Conservation (phyloP, 1,140 invertebrate species). For the Mercenaria mercenaria region DNA sequence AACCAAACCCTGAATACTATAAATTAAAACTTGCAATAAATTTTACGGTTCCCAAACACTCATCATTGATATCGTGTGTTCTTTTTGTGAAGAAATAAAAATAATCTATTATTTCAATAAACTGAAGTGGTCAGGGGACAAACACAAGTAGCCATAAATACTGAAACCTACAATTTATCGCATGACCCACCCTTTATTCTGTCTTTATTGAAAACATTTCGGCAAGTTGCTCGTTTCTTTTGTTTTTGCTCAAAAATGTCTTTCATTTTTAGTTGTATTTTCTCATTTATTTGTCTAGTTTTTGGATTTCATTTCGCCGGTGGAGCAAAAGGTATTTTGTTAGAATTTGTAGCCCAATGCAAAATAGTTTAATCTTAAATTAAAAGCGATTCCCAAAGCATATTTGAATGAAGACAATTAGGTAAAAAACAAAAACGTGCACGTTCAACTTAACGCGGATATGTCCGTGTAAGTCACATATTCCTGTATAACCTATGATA, state of each 20-base stretch:
- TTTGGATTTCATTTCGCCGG: neutral
- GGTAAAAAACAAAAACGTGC: no score
- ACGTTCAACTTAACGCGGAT: no score
- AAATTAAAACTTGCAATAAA: neutral
- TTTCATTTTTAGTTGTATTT: neutral
- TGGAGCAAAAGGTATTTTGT: conserved; percentile 17
- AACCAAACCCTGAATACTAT: neutral
- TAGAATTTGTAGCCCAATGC: no score
- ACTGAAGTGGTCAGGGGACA: neutral
- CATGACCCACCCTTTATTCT: neutral
- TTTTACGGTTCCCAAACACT: neutral
- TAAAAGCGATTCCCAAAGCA: no score
- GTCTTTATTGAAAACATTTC: neutral
- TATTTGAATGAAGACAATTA: no score
- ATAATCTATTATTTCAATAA: conserved; percentile 25
- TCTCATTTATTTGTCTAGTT: neutral
- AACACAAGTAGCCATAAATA: neutral
- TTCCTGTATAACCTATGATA: no score
- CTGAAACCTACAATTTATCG: neutral
- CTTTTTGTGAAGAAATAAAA: neutral
- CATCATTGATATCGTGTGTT: neutral
- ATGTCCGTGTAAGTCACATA: no score
- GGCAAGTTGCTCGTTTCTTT: neutral
- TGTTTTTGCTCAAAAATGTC: neutral
- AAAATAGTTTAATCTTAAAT: no score